Evolutionary conservation across 2,113 vertebrate genomes (phyloP).

Genomic region (Callospermophilus lateralis): DNA sequence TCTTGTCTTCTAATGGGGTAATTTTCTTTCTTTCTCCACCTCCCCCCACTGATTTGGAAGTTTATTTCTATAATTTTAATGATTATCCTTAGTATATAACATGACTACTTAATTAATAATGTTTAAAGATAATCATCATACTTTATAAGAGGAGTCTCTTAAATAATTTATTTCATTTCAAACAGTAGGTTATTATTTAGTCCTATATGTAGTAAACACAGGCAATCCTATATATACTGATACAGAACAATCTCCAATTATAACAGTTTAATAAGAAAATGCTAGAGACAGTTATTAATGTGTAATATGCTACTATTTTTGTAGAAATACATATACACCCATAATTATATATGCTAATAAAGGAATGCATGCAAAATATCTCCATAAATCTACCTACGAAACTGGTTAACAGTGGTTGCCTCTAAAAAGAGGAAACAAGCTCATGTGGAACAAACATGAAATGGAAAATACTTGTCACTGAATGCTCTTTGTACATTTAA

Average conservation of each 20-base stretch:
- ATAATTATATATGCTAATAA: neutral
- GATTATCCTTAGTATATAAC: neutral
- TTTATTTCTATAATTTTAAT: neutral
- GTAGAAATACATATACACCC: neutral
- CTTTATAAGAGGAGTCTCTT: neutral
- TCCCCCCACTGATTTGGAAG: neutral
- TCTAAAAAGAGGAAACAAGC: neutral
- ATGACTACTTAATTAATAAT: neutral
- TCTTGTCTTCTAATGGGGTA: neutral
- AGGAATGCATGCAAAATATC: conserved; percentile 1
- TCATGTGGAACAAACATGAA: neutral
- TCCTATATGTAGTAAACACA: neutral
- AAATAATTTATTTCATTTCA: conserved; percentile 4
- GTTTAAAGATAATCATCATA: conserved; percentile 20
- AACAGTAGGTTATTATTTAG: neutral
- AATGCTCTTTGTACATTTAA: neutral
- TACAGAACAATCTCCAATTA: neutral
- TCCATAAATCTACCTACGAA: neutral
- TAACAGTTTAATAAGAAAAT: neutral
- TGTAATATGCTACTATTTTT: neutral
- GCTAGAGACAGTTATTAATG: neutral
- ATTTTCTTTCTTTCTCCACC: neutral
- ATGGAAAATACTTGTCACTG: conserved; percentile 28
- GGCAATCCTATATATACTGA: neutral
- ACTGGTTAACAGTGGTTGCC: neutral